Conservation (phyloP, 2,113 vertebrate genomes). For the Ceratotherium simum region DNA sequence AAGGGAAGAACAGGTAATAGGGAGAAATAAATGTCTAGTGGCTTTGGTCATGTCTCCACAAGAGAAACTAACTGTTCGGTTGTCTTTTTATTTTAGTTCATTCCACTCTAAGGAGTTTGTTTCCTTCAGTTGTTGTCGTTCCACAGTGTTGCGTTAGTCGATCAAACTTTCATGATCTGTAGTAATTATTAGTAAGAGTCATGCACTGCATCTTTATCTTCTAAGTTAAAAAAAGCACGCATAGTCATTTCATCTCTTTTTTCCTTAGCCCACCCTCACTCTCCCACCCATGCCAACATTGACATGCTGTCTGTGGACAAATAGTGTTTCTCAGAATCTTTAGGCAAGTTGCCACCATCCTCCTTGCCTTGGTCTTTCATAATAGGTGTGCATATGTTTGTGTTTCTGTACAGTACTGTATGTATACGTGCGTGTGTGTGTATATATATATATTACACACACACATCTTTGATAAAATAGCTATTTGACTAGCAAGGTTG, state of each 20-base stretch:
- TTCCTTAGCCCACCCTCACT: neutral
- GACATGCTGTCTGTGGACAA: neutral
- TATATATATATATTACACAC: too few species aligned
- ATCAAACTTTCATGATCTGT: neutral
- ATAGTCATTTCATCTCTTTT: neutral
- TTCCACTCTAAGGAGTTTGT: neutral
- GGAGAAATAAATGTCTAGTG: constrained; percentile 13
- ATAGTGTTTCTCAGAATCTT: neutral
- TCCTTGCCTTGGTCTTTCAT: neutral
- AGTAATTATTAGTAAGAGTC: neutral
- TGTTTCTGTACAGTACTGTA: neutral
- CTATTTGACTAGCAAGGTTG: constrained; percentile 65
- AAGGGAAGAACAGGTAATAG: constrained; percentile 30
- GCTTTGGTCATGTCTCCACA: constrained; percentile 29
- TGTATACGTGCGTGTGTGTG: neutral
- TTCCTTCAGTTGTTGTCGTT: constrained; percentile 45
- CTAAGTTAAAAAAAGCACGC: neutral
- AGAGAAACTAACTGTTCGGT: neutral
- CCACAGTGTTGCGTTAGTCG: neutral
- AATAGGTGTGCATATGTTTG: neutral
- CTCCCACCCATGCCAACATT: neutral
- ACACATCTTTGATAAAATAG: neutral
- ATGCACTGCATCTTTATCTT: constrained; percentile 12
- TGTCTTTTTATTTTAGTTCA: constrained; percentile 9
- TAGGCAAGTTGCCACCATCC: neutral